Evolutionary conservation across 2,797 vertebrate genomes (phyloP), one percentile per base, ranked within the genome.

Genomic region (Ptychobarbus kaznakovi): DNA sequence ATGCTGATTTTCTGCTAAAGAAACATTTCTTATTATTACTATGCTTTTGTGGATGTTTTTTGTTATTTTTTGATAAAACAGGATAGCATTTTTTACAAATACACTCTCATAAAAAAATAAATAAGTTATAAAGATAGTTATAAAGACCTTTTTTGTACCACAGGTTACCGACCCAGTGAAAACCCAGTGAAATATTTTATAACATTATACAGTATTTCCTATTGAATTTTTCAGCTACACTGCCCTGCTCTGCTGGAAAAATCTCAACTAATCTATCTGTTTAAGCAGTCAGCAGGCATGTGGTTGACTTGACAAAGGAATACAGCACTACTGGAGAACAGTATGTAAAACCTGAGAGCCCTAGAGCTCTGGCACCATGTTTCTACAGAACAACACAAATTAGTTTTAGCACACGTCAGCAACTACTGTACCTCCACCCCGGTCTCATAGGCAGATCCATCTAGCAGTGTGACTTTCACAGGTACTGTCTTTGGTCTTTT

Each of bases 401-500:
- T 20, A 51, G 74, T 83, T 83, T 77, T 22, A 76, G 65, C 2
- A 2, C 72, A 77, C 18, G 32, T 20, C 77, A 65, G 51, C 32
- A 53, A 42, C 65, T 65, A 63, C 44, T 77, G 22, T 94, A 99
- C 98, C 97, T 99, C 98, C 82, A 99, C 96, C 87, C 95, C 97
- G 0, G 96, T 96, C 81, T 99, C 97, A 0, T 97, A 99, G 86
- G 98, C 97, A 0, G 97, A 96, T 74, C 96, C 97, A 28, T 99
- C 98, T 0, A 99, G 96, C 46, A 99, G 95, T 28, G 93, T 96
- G 89, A 99, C 96, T 93, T 96, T 98, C 93, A 97, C 97, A 38
- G 96, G 92, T 44, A 96, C 92, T 6, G 96, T 97, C 95, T 98
- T 99, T 83, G 96, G 94, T 87, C 98, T 96, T 91, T 98, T 99